Evolutionary conservation across 2,888 invertebrate genomes (phyloP), one percentile per base, ranked within the genome.

Genomic region (Nemoura dubitans): DNA sequence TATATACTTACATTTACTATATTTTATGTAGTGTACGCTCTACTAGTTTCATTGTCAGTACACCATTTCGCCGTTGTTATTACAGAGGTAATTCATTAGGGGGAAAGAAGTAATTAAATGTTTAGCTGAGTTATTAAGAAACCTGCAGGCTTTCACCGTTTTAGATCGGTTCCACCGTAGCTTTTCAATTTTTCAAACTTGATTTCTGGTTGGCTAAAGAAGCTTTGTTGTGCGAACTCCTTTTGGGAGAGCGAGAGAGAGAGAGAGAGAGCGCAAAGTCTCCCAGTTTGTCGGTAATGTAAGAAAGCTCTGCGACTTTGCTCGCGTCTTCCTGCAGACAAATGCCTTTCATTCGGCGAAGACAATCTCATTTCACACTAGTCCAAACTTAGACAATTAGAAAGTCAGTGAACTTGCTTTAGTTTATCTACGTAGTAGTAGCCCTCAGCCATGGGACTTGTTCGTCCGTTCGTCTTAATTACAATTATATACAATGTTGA

Each of bases 351-450:
- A 27, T 26, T 28, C 26, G 28, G 78, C 7, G 26, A n/a, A 26
- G 28, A 27, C 78, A 78, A 21, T 78, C 78, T 78, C 78, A 78
- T 78, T 78, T 78, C 78, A 78, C 78, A 78, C 27, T 78, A 5
- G 27, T n/a, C 2, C 78, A 78, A 78, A 78, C 78, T 78, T 28
- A 28, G 21, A 78, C 78, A 78, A 28, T 78, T 78, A 78, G 78
- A 28, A 26, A 78, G 28, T 28, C 78, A 27, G 5, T 78, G 78
- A 78, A 78, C 78, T 78, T 78, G 28, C 28, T 78, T n/a, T n/a
- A n/a, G n/a, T n/a, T n/a, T n/a, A n/a, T n/a, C n/a, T n/a, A n/a
- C n/a, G n/a, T n/a, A n/a, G n/a, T n/a, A n/a, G n/a, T n/a, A n/a
- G n/a, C n/a, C 5, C 10, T 28, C 14, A 1, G 78, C n/a, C 26